Evolutionary conservation across 2,113 vertebrate species (phyloP).

Genomic region (Chloropsis hardwickii): DNA sequence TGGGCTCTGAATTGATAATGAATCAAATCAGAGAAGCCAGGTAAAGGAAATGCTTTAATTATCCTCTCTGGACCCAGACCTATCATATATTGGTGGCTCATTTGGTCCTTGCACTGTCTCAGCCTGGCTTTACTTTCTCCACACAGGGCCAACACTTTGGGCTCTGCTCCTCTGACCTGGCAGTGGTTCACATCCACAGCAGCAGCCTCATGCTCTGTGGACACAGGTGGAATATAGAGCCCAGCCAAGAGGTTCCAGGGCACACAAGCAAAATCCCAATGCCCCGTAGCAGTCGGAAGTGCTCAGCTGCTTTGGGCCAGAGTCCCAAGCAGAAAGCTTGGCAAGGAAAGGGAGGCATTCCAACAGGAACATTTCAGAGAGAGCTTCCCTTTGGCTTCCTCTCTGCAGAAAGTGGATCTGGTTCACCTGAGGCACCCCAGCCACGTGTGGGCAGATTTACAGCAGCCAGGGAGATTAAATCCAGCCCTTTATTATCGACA

Average conservation of each 20-base stretch:
- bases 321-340: neutral
- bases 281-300: neutral
- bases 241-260: neutral
- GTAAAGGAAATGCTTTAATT: neutral
- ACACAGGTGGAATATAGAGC: neutral
- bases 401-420: neutral
- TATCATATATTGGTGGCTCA: rapidly evolving
- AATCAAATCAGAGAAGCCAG: neutral
- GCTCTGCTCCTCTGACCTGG: neutral
- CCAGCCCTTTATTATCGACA: neutral
- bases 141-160: rapidly evolving
- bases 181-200: neutral
- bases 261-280: neutral
- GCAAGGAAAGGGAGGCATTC: neutral
- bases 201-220: neutral
- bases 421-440: neutral
- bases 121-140: neutral
- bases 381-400: neutral
- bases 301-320: neutral
- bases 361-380: neutral
- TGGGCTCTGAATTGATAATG: neutral
- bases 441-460: neutral
- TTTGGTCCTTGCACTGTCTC: neutral
- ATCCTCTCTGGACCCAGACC: neutral
- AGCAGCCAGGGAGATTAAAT: constrained; percentile 6